A percentile compares a stretch with the other conserved stretches of the same genome.
Evolutionary conservation across 2,797 vertebrate species (phyloP).

Genomic region (Characodon lateralis): DNA sequence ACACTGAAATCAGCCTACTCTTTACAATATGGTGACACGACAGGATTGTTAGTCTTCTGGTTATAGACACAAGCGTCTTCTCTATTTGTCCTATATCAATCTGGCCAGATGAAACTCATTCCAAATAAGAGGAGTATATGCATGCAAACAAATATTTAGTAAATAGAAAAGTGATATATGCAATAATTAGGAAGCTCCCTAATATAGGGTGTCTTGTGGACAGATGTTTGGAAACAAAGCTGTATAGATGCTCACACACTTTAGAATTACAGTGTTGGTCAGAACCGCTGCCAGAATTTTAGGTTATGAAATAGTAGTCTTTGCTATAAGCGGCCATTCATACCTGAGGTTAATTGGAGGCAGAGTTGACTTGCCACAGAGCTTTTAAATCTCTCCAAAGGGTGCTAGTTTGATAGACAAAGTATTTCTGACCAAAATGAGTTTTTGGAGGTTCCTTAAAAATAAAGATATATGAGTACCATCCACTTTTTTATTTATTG

Average conservation of each 20-base stretch:
- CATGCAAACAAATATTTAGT: too few species aligned
- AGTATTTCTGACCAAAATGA: neutral
- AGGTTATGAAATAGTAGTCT: neutral
- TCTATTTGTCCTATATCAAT: neutral
- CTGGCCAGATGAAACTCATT: neutral
- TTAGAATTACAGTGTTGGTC: too few species aligned
- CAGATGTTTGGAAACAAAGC: too few species aligned
- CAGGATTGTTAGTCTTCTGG: neutral
- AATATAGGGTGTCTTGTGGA: too few species aligned
- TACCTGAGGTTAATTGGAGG: neutral
- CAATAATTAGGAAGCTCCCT: too few species aligned
- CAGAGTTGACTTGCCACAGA: neutral
- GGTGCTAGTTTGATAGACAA: neutral
- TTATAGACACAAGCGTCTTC: neutral
- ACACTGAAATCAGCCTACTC: slow-evolving; percentile 16
- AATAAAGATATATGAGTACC: neutral
- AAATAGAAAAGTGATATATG: too few species aligned
- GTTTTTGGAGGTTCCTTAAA: neutral
- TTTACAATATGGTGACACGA: slow-evolving; percentile 12
- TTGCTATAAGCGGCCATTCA: neutral
- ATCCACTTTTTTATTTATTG: neutral
- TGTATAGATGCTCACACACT: too few species aligned
- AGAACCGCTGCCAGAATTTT: neutral
- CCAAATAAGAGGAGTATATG: too few species aligned
- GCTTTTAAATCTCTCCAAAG: neutral